Evolutionary conservation across 1,140 invertebrate genomes (phyloP).

Genomic region (Heliconius eleuchia): DNA sequence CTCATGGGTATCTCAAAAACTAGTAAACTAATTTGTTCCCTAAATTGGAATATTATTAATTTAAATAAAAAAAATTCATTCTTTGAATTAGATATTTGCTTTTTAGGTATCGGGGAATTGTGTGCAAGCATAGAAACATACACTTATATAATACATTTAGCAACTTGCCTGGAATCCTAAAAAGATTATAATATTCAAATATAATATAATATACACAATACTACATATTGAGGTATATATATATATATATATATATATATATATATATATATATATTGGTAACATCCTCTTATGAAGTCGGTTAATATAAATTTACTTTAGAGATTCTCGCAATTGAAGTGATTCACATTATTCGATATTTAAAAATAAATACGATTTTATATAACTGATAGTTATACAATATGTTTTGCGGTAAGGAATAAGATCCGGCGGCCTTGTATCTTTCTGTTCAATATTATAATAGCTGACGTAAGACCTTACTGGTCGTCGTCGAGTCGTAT

Average conservation of each 20-base stretch:
- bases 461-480: background rate
- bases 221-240: no score
- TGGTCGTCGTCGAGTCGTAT: background rate
- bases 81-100: no score
- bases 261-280: background rate
- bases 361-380: constrained; percentile 12
- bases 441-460: background rate
- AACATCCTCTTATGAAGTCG: background rate
- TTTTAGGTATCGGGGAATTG: no score
- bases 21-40: no score
- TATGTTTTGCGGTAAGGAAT: constrained; percentile 3
- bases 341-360: background rate
- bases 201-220: no score
- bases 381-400: constrained; percentile 3
- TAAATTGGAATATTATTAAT: no score
- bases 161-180: no score
- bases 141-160: no score
- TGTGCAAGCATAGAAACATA: no score
- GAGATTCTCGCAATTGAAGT: background rate
- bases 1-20: no score
- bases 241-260: background rate
- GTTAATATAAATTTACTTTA: background rate
- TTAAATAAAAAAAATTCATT: no score
- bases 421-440: constrained; percentile 6
- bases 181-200: no score